Percentiles rank a stretch among this genome's conserved stretches.
These are phyloP conservation scores for Pseudochirops corinnae DNA, from an alignment of 2,797 vertebrate species.

Conservation along the genomic window DNA sequence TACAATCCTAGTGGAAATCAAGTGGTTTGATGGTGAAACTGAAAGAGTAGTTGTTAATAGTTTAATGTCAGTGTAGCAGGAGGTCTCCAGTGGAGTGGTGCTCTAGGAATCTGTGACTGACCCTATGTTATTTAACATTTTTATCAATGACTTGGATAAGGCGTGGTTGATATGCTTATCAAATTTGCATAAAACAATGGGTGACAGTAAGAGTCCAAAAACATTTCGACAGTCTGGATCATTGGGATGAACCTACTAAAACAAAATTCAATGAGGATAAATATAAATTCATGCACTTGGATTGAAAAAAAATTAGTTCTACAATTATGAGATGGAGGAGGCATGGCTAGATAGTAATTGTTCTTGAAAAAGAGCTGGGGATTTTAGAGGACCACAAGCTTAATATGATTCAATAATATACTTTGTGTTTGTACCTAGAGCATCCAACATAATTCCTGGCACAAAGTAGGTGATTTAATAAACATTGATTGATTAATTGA, in stretches of 20 bases:
- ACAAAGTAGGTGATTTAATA: not conserved
- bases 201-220: not conserved
- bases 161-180: not conserved
- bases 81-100: not conserved
- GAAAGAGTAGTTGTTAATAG: not conserved
- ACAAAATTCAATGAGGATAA: not conserved
- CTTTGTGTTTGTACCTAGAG: not conserved
- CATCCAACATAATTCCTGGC: too few species aligned
- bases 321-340: not conserved
- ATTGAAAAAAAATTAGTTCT: not conserved
- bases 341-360: not conserved
- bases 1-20: not conserved
- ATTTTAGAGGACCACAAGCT: not conserved
- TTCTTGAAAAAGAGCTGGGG: not conserved
- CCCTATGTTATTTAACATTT: not conserved
- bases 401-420: not conserved
- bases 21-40: not conserved
- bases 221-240: not conserved
- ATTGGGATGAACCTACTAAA: not conserved
- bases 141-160: not conserved
- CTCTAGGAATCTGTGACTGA: not conserved
- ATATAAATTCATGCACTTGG: not conserved
- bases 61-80: not conserved
- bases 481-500: not conserved
- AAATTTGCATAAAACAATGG: not conserved